Conservation (phyloP, 2,113 vertebrate genomes). For the Stigmatopora nigra region DNA sequence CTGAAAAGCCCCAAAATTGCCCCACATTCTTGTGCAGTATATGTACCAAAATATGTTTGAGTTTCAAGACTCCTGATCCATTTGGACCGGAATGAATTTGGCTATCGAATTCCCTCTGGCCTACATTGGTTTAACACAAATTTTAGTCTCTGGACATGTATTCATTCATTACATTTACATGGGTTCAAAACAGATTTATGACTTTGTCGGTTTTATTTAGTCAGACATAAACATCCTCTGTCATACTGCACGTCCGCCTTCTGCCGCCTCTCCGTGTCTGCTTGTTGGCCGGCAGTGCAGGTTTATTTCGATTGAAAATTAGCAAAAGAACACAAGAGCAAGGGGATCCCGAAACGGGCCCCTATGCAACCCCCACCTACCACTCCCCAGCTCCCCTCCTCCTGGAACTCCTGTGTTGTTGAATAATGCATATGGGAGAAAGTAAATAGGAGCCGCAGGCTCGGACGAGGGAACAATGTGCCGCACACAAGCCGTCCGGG, state of each 20-base stretch:
- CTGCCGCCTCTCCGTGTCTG: constrained; percentile 37
- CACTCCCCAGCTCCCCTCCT: constrained; percentile 63
- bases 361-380: constrained; percentile 41
- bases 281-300: constrained; percentile 79
- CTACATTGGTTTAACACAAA: no score
- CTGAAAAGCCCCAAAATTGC: no score
- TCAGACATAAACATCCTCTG: no score
- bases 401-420: constrained; percentile 94
- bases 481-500: constrained; percentile 89
- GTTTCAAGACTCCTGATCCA: no score
- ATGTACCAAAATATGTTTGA: no score
- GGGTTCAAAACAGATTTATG: no score
- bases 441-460: constrained; percentile 99
- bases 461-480: constrained; percentile 94
- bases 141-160: no score
- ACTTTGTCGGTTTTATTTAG: no score
- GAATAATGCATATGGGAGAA: constrained; percentile 99
- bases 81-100: no score
- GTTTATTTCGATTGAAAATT: constrained; percentile 99
- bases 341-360: constrained; percentile 89
- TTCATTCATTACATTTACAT: no score
- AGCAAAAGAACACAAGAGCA: constrained; percentile 80
- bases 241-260: constrained; percentile 29
- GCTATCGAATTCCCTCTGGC: no score
- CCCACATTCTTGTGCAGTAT: no score